These are phyloP conservation scores for Pedionomus torquatus DNA, from an alignment of 2,113 vertebrate species.

Conservation along the genomic window DNA sequence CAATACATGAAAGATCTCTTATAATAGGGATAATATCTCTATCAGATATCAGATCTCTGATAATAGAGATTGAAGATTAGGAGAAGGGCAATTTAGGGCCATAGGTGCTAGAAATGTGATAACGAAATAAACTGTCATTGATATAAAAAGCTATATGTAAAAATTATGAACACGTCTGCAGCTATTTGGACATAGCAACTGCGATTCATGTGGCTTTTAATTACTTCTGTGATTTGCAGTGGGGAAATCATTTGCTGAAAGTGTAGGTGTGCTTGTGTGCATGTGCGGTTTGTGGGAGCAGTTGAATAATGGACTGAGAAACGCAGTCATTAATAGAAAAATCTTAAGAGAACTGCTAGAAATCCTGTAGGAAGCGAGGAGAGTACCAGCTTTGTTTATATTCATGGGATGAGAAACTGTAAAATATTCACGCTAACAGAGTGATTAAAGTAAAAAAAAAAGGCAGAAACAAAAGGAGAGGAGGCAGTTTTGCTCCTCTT, in stretches of 20 bases:
- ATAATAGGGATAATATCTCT: no score
- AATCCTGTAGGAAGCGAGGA: conserved; percentile 7
- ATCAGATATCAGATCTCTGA: no score
- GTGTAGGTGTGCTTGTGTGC: not conserved
- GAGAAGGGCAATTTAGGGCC: not conserved
- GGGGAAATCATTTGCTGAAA: not conserved
- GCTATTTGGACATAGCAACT: not conserved
- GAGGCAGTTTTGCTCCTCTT: not conserved
- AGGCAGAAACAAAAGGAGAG: not conserved
- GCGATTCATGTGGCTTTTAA: conserved; percentile 21
- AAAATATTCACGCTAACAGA: conserved; percentile 12
- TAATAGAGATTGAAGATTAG: not conserved
- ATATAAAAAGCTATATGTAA: not conserved
- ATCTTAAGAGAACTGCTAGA: not conserved
- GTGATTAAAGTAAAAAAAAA: conserved; percentile 8
- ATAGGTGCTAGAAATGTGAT: not conserved
- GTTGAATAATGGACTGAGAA: not conserved
- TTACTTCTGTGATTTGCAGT: not conserved
- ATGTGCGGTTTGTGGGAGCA: not conserved
- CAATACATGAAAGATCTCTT: not conserved
- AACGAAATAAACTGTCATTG: not conserved
- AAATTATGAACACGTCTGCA: not conserved
- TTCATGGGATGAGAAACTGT: conserved; percentile 46
- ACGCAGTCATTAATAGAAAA: conserved; percentile 17
- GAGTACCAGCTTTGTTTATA: conserved; percentile 45